Base-by-base conservation (phyloP, 2,797 vertebrate species). In the Leptodactylus fallax region DNA sequence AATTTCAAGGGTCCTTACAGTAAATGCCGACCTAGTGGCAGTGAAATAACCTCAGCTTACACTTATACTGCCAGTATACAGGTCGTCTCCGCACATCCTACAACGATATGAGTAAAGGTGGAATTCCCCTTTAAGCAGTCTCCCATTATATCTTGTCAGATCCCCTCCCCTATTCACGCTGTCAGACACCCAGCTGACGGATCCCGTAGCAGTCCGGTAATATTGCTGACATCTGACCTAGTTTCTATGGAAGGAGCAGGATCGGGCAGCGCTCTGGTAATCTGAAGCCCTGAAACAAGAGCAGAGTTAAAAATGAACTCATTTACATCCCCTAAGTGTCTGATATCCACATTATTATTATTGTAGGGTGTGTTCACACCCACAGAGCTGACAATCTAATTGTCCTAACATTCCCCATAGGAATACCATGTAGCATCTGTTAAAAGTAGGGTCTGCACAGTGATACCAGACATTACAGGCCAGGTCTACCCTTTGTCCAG, bases 191-290 rank as follows among this genome's bases (percentile, higher is more conserved):
- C 78, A 1, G 55, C 56, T 16, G 45, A 65, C 4, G 47, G n/a
- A 85, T 21, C 16, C 58, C 1, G 47, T n/a, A 11, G 72, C 84
- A 1, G 17, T 49, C 55, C 25, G n/a, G 53, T 12, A 27, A 69
- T 12, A 21, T 1, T 23, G 56, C 8, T 65, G 21, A 82, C 79
- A 69, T 87, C 55, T 76, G 86, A 87, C 85, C 85, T 81, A 81
- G 61, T 27, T 87, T 72, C 78, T 80, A 21, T 49, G 19, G 23
- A 55, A 23, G 8, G 23, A 53, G 69, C 17, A 8, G 45, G 49
- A 65, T 16, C 55, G 51, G 45, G 49, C 17, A 16, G 25, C 25
- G 27, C 58, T 51, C 14, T 6, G 49, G 74, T 67, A 65, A 85
- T 67, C 60, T 56, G 61, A 79, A 19, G 21, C 85, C 21, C 12